phyloP scores from a whole-genome alignment of 2,888 invertebrate genomes.

The Cerastoderma edule region DNA sequence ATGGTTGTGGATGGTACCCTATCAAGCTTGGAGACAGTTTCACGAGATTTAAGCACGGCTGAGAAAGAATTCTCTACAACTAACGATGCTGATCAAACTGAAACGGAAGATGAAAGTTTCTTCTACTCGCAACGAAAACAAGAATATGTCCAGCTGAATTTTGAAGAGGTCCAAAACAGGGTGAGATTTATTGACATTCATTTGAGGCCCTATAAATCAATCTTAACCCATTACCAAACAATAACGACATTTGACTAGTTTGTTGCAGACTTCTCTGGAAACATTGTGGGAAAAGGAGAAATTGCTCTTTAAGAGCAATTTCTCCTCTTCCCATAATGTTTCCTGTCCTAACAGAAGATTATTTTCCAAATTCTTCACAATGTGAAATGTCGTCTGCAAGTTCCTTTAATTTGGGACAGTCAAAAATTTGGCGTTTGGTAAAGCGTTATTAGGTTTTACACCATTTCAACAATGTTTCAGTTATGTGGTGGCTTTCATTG shows the following conservation, averaged over 20 bases:
- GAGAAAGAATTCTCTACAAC: conserved; percentile 3
- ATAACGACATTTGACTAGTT: too few species aligned
- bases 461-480: too few species aligned
- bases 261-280: too few species aligned
- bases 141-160: not conserved
- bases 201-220: too few species aligned
- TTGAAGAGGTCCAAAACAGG: conserved; percentile 3
- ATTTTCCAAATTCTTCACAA: too few species aligned
- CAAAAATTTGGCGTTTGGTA: too few species aligned
- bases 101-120: conserved; percentile 2
- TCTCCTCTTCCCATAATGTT: not conserved
- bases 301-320: not conserved
- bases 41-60: not conserved
- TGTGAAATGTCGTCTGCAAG: too few species aligned
- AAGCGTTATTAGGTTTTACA: too few species aligned
- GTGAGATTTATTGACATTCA: not conserved
- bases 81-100: conserved; percentile 1
- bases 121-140: not conserved
- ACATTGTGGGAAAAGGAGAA: not conserved
- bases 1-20: conserved; percentile 2
- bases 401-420: too few species aligned
- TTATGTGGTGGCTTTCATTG: too few species aligned
- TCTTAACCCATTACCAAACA: too few species aligned
- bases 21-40: not conserved
- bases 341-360: too few species aligned